Conservation (phyloP, 1,140 invertebrate genomes). For the Triops longicaudatus region DNA sequence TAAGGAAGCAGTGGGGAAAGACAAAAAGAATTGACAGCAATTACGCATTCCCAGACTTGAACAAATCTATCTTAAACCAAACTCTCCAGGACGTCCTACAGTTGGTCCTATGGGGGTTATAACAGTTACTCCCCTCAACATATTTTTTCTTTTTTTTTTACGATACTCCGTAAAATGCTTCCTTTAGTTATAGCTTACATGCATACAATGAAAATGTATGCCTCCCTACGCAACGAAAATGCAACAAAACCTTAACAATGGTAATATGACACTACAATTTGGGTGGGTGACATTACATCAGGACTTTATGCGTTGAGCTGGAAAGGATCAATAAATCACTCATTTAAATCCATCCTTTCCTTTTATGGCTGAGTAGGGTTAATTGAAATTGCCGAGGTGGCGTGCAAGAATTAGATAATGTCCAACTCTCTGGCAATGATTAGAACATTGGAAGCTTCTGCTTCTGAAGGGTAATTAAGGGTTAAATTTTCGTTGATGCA, state of each 20-base stretch:
- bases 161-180: not conserved
- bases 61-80: slow-evolving; percentile 15
- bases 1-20: not conserved
- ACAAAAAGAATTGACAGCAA: slow-evolving; percentile 6
- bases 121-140: not conserved
- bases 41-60: not conserved
- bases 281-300: not conserved
- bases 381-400: not conserved
- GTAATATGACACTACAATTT: not conserved
- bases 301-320: not conserved
- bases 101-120: slow-evolving; percentile 2
- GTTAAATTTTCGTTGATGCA: not conserved
- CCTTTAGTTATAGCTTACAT: not conserved
- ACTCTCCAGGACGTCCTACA: not conserved
- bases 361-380: not conserved
- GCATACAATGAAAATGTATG: not conserved
- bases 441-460: not conserved
- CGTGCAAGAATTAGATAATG: slow-evolving; percentile 12
- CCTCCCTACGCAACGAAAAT: not conserved
- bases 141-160: slow-evolving; percentile 3
- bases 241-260: not conserved
- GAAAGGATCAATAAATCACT: slow-evolving; percentile 3
- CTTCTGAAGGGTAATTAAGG: slow-evolving; percentile 7
- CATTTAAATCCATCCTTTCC: not conserved
- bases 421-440: not conserved